These are phyloP conservation scores for Sebastolobus alascanus DNA, from an alignment of 2,797 vertebrate species.

Conservation along the genomic window DNA sequence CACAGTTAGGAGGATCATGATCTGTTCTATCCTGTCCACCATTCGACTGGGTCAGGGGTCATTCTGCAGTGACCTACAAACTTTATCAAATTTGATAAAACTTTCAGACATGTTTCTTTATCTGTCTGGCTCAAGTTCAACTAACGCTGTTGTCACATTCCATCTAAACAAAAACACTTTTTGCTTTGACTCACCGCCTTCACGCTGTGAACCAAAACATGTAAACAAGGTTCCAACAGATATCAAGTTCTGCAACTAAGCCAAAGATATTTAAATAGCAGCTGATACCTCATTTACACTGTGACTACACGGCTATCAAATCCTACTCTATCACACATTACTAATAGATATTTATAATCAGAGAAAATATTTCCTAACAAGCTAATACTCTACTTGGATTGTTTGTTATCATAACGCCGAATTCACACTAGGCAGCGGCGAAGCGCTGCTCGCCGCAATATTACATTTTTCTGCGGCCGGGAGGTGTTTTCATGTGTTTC, in stretches of 20 bases:
- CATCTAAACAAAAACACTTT: conserved; percentile 40
- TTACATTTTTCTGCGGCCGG: no score
- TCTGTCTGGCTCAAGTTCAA: conserved; percentile 1
- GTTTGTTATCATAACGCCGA: neutral
- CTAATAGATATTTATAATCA: neutral
- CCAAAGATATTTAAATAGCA: conserved; percentile 32
- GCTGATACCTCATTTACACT: conserved; percentile 3
- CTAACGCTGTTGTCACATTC: conserved; percentile 17
- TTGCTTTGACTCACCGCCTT: conserved; percentile 46
- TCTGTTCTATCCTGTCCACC: neutral
- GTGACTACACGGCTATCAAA: neutral
- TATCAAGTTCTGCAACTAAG: conserved; percentile 20
- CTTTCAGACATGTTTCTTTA: neutral
- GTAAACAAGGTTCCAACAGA: conserved; percentile 27
- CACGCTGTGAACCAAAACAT: conserved; percentile 39
- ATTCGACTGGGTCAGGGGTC: neutral
- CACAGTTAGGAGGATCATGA: neutral
- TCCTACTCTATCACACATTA: neutral
- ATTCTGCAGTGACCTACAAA: neutral
- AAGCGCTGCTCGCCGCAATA: no score
- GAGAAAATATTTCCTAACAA: neutral
- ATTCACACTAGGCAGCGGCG: no score
- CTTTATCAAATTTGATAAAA: conserved; percentile 5
- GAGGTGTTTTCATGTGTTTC: no score
- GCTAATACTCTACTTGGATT: neutral